Evolutionary conservation across 2,113 vertebrate genomes (phyloP).

Genomic region (Vimba vimba): DNA sequence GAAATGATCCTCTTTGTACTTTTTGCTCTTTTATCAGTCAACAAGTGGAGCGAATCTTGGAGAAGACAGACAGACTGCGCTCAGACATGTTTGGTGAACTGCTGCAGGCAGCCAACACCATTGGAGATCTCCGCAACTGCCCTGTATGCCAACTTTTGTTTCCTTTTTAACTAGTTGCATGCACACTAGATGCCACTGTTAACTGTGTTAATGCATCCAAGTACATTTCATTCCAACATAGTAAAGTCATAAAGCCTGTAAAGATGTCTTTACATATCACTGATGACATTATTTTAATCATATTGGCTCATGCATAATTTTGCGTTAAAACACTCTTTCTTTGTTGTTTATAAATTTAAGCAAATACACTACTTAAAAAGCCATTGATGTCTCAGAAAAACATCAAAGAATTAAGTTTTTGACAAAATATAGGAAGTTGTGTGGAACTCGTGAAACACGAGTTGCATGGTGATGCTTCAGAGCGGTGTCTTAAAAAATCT

Average conservation of each 20-base stretch:
- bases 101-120: constrained; percentile 93
- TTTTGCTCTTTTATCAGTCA: constrained; percentile 75
- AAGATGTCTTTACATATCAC: background rate
- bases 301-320: no score
- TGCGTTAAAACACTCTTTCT: no score
- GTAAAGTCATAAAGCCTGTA: background rate
- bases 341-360: no score
- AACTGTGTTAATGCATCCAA: no score
- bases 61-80: constrained; percentile 87
- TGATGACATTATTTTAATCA: background rate
- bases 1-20: background rate
- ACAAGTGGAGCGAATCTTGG: constrained; percentile 90
- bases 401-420: no score
- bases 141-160: constrained; percentile 79
- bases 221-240: background rate
- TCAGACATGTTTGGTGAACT: constrained; percentile 95
- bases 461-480: no score
- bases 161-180: background rate
- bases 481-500: no score
- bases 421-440: no score
- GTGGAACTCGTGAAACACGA: no score
- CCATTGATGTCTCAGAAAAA: no score
- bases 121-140: constrained; percentile 92
- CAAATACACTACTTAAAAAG: no score
- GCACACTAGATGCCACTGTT: background rate